phyloP scores from a whole-genome alignment of 2,113 vertebrate genomes.

The Potamarius usumacintae region DNA sequence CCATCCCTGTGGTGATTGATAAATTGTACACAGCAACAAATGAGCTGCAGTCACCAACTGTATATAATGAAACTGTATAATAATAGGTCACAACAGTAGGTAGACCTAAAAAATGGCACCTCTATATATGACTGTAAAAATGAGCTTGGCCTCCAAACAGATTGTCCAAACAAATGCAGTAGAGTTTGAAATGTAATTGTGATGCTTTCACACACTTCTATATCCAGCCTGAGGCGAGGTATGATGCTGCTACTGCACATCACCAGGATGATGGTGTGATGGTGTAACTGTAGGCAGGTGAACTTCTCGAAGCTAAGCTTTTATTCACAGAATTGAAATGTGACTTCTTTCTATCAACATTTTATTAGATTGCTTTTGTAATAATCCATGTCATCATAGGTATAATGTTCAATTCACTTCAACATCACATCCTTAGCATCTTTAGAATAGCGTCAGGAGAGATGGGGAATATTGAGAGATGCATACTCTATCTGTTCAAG shows the following conservation, averaged over 20 bases:
- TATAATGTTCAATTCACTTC: background rate
- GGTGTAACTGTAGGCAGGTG: background rate
- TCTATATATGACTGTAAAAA: background rate
- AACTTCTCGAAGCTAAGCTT: background rate
- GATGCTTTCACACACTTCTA: background rate
- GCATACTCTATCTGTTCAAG: background rate
- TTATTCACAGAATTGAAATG: background rate
- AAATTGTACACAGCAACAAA: background rate
- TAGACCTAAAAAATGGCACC: background rate
- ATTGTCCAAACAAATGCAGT: background rate
- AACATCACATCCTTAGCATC: background rate
- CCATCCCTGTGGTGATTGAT: background rate
- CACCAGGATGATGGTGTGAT: background rate
- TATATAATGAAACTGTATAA: too few relatives aligned
- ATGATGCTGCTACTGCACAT: background rate
- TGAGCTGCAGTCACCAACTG: background rate
- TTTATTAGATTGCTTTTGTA: constrained; percentile 12
- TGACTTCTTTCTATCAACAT: background rate
- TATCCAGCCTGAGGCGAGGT: background rate
- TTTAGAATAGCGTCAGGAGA: background rate
- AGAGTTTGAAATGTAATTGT: constrained; percentile 1
- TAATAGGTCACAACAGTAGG: background rate
- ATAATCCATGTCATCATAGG: background rate
- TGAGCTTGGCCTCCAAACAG: background rate
- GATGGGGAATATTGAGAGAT: background rate